A percentile compares a stretch with the other conserved stretches of the same genome.
Conservation (phyloP, 2,888 invertebrate genomes). For the Meteorus cinctellus region DNA sequence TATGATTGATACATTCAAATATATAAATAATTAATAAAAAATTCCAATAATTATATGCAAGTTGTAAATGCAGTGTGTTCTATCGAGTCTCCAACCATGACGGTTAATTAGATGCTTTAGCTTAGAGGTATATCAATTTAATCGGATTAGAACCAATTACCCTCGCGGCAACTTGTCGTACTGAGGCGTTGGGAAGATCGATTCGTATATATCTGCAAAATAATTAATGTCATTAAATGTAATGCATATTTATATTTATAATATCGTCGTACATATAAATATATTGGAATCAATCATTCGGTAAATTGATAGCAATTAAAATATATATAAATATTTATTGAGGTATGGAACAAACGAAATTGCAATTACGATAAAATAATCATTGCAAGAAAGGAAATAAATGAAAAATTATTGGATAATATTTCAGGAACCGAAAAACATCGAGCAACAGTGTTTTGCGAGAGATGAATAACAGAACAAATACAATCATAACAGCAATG, state of each 20-base stretch:
- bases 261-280: neutral
- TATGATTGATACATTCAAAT: neutral
- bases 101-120: conserved; percentile 38
- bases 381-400: conserved; percentile 25
- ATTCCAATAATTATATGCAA: neutral
- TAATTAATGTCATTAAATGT: conserved; percentile 27
- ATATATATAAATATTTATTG: neutral
- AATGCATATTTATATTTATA: neutral
- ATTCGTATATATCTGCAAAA: conserved; percentile 20
- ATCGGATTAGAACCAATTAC: conserved; percentile 67
- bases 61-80: neutral
- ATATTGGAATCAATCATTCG: neutral
- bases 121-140: conserved; percentile 58
- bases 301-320: neutral
- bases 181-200: conserved; percentile 36
- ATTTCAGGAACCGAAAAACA: conserved; percentile 54
- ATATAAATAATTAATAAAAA: neutral
- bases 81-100: conserved; percentile 10
- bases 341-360: conserved; percentile 23
- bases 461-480: conserved; percentile 16
- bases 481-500: conserved; percentile 22
- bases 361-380: conserved; percentile 29
- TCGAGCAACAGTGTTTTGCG: conserved; percentile 42
- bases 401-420: conserved; percentile 11
- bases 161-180: conserved; percentile 49